A percentile compares a stretch with the other conserved stretches of the same genome.
Evolutionary conservation across 1,140 invertebrate species (phyloP).

Genomic region (Limonius californicus): DNA sequence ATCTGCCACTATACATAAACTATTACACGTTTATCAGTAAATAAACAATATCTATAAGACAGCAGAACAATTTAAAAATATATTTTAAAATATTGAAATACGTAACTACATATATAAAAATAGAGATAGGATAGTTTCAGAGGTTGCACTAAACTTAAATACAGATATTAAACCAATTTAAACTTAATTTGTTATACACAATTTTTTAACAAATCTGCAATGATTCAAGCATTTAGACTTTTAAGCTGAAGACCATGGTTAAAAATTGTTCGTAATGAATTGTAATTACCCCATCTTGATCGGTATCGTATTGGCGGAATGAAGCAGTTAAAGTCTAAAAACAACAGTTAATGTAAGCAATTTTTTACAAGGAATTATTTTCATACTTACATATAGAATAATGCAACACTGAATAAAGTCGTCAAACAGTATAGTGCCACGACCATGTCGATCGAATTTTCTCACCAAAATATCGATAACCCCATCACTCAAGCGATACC

Average conservation of each 20-base stretch:
- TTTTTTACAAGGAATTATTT: slow-evolving; percentile 5
- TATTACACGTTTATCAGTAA: too few species aligned
- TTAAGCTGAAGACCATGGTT: slow-evolving; percentile 90
- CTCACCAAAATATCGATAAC: slow-evolving; percentile 79
- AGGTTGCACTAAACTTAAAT: too few species aligned
- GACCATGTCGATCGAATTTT: slow-evolving; percentile 93
- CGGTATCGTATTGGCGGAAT: slow-evolving; percentile 86
- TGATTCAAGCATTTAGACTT: slow-evolving; percentile 59
- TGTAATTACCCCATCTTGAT: slow-evolving; percentile 92
- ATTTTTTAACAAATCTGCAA: background rate
- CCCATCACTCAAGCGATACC: slow-evolving; percentile 83
- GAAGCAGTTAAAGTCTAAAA: slow-evolving; percentile 83
- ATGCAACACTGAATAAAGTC: slow-evolving; percentile 98
- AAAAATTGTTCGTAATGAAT: slow-evolving; percentile 98
- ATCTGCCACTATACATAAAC: too few species aligned
- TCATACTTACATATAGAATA: slow-evolving; percentile 84
- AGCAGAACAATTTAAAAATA: background rate
- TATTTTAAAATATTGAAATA: background rate
- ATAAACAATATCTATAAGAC: background rate
- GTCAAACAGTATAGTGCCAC: slow-evolving; percentile 91
- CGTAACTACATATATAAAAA: background rate
- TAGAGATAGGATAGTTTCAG: background rate
- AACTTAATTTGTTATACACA: too few species aligned
- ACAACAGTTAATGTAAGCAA: slow-evolving; percentile 36
- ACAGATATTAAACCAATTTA: too few species aligned